Evolutionary conservation across 2,113 vertebrate species (phyloP).

Genomic region (Pongo pygmaeus): DNA sequence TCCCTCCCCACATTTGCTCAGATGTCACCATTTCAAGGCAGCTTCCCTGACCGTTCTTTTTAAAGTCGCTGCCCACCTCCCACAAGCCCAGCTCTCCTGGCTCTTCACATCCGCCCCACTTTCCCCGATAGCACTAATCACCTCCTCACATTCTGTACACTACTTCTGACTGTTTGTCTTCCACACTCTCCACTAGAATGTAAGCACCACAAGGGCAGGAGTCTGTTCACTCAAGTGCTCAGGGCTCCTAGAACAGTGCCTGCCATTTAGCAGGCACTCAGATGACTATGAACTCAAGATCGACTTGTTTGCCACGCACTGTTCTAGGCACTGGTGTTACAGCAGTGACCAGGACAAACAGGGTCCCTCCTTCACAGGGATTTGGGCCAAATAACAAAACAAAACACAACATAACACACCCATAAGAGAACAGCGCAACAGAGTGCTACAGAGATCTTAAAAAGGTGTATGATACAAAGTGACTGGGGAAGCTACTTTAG

Average conservation of each 20-base stretch:
- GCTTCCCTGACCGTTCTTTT: neutral
- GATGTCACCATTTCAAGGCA: neutral
- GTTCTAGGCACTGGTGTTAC: neutral
- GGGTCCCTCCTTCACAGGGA: neutral
- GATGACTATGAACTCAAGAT: neutral
- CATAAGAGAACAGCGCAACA: neutral
- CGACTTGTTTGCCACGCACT: neutral
- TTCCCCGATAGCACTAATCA: rapidly evolving
- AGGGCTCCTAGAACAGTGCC: neutral
- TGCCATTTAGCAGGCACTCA: neutral
- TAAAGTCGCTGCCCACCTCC: neutral
- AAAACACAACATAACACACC: neutral
- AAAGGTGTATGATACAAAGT: rapidly evolving
- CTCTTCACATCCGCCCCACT: no score
- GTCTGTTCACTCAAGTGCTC: neutral
- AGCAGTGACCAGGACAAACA: neutral
- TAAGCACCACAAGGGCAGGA: neutral
- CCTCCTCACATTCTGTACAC: neutral
- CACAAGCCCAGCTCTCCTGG: neutral
- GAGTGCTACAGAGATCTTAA: neutral
- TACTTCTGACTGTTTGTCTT: no score
- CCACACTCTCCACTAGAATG: neutral
- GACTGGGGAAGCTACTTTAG: neutral
- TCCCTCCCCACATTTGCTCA: neutral
- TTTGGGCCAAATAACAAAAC: neutral